Evolutionary conservation across 2,113 vertebrate genomes (phyloP).

Genomic region (Pelobates fuscus): DNA sequence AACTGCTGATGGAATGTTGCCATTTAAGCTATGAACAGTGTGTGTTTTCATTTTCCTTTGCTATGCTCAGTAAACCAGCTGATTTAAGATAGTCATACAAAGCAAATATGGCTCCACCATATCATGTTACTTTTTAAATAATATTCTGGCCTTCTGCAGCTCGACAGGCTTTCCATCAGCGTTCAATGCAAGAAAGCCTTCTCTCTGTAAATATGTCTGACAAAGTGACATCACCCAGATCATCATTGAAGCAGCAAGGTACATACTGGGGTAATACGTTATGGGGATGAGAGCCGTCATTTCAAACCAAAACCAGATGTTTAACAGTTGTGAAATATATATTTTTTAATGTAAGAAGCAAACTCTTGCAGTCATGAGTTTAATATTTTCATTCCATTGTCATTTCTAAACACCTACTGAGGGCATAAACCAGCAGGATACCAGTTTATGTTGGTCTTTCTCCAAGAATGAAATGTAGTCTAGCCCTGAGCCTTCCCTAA

Average conservation of each 20-base stretch:
- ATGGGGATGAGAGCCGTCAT: not conserved
- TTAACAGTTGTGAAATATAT: not conserved
- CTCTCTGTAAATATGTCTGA: slow-evolving; percentile 16
- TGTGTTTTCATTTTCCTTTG: slow-evolving; percentile 4
- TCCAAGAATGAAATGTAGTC: slow-evolving; percentile 41
- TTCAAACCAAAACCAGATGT: slow-evolving; percentile 46
- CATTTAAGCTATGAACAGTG: not conserved
- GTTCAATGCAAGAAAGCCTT: slow-evolving; percentile 24
- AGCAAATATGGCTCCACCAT: not conserved
- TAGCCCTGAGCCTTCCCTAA: slow-evolving; percentile 10
- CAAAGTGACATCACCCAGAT: slow-evolving; percentile 37
- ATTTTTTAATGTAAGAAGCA: not conserved
- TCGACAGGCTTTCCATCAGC: slow-evolving; percentile 42
- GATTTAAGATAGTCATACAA: slow-evolving; percentile 25
- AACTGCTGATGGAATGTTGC: slow-evolving; percentile 14
- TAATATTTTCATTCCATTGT: slow-evolving; percentile 33
- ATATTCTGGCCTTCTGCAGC: slow-evolving; percentile 17
- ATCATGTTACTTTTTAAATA: slow-evolving; percentile 43
- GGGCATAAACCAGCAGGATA: slow-evolving; percentile 10
- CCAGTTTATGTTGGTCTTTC: slow-evolving; percentile 34
- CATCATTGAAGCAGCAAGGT: not conserved
- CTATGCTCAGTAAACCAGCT: slow-evolving; percentile 5
- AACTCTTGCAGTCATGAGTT: slow-evolving; percentile 44
- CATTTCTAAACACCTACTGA: slow-evolving; percentile 35
- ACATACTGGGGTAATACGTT: not conserved